These are phyloP conservation scores for Thymallus thymallus DNA, from an alignment of 2,113 vertebrate genomes.

Conservation along the genomic window DNA sequence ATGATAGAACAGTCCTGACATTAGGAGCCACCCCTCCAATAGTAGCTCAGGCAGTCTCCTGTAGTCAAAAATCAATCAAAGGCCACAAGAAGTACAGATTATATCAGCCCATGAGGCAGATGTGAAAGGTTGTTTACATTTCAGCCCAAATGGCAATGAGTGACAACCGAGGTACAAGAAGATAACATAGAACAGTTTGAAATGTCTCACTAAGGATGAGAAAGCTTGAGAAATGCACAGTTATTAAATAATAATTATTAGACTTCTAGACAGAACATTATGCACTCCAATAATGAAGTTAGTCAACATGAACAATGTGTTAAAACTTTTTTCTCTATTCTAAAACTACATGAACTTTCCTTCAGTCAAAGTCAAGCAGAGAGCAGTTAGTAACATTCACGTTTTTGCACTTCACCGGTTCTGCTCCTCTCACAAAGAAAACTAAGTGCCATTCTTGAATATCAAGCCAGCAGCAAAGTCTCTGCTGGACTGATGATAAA, in stretches of 20 bases:
- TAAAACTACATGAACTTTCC: constrained; percentile 27
- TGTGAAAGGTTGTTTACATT: not conserved
- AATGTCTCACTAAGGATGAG: constrained; percentile 10
- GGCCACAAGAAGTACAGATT: constrained; percentile 6
- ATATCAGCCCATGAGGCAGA: not conserved
- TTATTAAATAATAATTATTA: not conserved
- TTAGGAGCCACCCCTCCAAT: no score
- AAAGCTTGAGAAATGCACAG: constrained; percentile 29
- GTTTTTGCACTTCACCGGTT: not conserved
- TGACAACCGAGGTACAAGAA: constrained; percentile 31
- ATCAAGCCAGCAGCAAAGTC: not conserved
- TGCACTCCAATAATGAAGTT: no score
- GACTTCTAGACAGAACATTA: no score
- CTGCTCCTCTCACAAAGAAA: no score
- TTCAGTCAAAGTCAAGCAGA: constrained; percentile 26
- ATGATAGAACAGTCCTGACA: no score
- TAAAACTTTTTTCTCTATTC: constrained; percentile 3
- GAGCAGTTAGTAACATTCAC: not conserved
- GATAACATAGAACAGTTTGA: constrained; percentile 16
- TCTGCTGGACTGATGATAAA: no score
- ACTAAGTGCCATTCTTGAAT: no score
- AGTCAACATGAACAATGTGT: constrained; percentile 22
- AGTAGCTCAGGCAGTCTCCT: no score
- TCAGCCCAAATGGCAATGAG: constrained; percentile 37
- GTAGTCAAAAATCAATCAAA: constrained; percentile 4